Base-by-base conservation (phyloP, 2,888 invertebrate species). In the Tetrapedia diversipes region DNA sequence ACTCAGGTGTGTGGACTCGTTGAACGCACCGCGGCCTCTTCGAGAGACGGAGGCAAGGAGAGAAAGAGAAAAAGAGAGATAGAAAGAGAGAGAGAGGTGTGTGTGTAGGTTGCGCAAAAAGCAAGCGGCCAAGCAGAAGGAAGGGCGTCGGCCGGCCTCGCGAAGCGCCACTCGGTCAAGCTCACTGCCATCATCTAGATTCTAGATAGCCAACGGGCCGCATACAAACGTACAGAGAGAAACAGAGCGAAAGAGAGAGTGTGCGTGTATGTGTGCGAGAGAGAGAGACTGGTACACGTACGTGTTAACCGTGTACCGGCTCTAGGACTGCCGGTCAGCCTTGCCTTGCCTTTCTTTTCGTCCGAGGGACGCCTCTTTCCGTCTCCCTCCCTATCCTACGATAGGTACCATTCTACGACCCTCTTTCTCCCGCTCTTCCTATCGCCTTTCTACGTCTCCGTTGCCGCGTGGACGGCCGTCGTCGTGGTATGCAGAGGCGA, bases 131-230 rank as follows among this genome's bases (percentile, higher is more conserved):
- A 72, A 79, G 74, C 81, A 80, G 77, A 86, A 87, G 88, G 87
- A 89, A 89, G 90, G 90, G 90, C 90, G 90, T 90, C 90, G 90
- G 90, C 90, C 89, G 89, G 89, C 89, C 89, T 90, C 89, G 89
- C 87, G 88, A 86, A 89, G 90, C 90, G 90, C 90, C 90, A 90
- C 90, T 90, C 89, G 90, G 90, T 89, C 89, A 89, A 89, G 89
- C 89, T 89, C 89, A 89, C 89, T 89, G 88, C 89, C 89, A 89
- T 88, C 87, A 82, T 88, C 87, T 77, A 79, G 77, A 80, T 82
- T 82, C 83, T 83, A 81, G 85, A 84, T 85, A 81, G 80, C 67
- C 77, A 54, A 73, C 71, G 32, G 71, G 60, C 71, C 16, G 47
- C 69, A 45, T 77, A 64, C 79, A 47, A 29, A 27, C 34, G 32